phyloP scores from a whole-genome alignment of 2,888 invertebrate species.

The Cheilosia urbana region DNA sequence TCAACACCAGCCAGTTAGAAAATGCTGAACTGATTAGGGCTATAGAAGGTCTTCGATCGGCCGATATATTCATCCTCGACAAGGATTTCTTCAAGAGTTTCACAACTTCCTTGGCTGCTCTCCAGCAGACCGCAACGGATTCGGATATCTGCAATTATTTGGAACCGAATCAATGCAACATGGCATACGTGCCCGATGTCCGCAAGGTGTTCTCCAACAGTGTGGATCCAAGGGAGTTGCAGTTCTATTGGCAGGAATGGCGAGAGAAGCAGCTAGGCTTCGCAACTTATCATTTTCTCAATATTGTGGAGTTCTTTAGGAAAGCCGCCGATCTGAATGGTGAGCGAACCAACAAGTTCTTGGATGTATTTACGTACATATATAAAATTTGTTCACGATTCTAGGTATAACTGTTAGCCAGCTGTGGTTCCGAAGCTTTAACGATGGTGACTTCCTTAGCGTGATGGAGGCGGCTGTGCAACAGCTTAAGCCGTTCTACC shows the following conservation, averaged over 20 bases:
- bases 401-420: conserved; percentile 48
- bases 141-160: conserved; percentile 85
- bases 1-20: conserved; percentile 76
- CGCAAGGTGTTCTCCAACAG: conserved; percentile 80
- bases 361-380: no score
- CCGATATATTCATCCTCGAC: conserved; percentile 80
- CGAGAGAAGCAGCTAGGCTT: conserved; percentile 85
- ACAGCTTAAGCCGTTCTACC: conserved; percentile 90
- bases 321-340: conserved; percentile 88
- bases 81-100: conserved; percentile 81
- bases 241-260: conserved; percentile 91
- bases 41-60: conserved; percentile 78
- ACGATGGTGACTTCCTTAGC: conserved; percentile 87
- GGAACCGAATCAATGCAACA: conserved; percentile 67
- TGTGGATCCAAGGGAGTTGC: conserved; percentile 88
- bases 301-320: conserved; percentile 87
- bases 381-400: background rate
- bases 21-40: conserved; percentile 78
- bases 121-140: conserved; percentile 80
- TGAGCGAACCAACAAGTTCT: conserved; percentile 78
- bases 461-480: conserved; percentile 88
- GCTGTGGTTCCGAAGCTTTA: conserved; percentile 80
- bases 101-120: conserved; percentile 78
- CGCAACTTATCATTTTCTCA: conserved; percentile 84
- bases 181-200: conserved; percentile 79